Evolutionary conservation across 1,140 invertebrate species (phyloP), one percentile per base, ranked within the genome.

Genomic region (Holcopasites calliopsidis): DNA sequence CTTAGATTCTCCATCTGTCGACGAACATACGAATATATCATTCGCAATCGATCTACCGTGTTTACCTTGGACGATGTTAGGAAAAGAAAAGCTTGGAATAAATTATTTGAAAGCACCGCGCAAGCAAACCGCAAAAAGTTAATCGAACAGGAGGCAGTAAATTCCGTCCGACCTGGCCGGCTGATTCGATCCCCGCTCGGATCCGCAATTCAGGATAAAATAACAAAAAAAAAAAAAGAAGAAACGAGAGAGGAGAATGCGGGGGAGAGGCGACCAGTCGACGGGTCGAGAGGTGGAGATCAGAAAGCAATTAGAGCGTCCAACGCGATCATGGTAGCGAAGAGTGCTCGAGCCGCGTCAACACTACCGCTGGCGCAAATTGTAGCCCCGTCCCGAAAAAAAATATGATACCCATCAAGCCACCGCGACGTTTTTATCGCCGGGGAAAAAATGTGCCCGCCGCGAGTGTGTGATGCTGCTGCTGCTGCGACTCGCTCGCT

Each of bases 371-470:
- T 44, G 16, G 47, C 44, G 61, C 54, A 82, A 82, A 83, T 82
- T 83, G 54, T 52, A 49, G 40, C 61, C 47, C 72, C 49, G 18
- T 26, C 49, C 74, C 68, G 58, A 58, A 47, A 40, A 77, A 77
- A 82, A 82, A 76, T 84, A 83, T 83, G 77, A 84, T 65, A 82
- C 66, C 54, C 77, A 71, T 76, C 80, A 64, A 77, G 77, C 77
- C 42, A 42, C 80, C 77, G 62, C 72, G 77, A 83, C 80, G 68
- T 84, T 84, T 84, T 84, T 79, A 83, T 84, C 80, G 68, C 70
- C 69, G 72, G 42, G 49, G 58, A 73, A 83, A 83, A 83, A 82
- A 82, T 73, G 42, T 68, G 66, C 69, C n/a, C n/a, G 49, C 65
- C 71, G 60, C 33, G 28, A 44, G 47, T n/a, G 40, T 7, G 38